Evolutionary conservation across 1,140 invertebrate species (phyloP), one percentile per base, ranked within the genome.

Genomic region (Diprion similis): DNA sequence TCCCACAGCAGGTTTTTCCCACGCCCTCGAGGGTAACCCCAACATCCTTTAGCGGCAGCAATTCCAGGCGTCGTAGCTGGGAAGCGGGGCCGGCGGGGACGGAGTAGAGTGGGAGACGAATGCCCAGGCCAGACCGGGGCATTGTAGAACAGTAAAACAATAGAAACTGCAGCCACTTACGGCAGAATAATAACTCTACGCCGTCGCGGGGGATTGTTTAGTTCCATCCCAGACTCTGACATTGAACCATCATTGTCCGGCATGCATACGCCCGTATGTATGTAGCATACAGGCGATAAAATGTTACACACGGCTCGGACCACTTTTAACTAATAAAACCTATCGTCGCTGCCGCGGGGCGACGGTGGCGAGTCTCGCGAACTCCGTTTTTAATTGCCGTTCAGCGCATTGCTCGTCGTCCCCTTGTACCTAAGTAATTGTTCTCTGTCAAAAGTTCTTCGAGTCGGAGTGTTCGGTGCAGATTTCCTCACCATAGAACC

Each of bases 1-100:
- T 93, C 92, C 92, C 92, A 92, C 91, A 92, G 90, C 90, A 91
- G 90, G 90, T 92, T 92, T 90, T 93, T 92, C 92, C 91, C 92
- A 92, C 92, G 92, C 91, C 92, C 92, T 83, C 90, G 89, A 89
- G 89, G 89, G 89, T 92, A 93, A 92, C 91, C 92, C 91, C 90
- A 89, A 92, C 91, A 92, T 92, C 91, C 91, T 89, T 87, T 87
- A 88, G 85, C 85, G 85, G 87, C 85, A 84, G 84, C 85, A 87
- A 87, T 89, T 86, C 84, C 88, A 83, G 80, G 83, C 80, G 85
- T 85, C 84, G 80, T 82, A 85, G 85, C 85, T 86, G 85, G 70
- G 73, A 71, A 71, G 69, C 18, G 17, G 73, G 17, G 69, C 17
- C n/a, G 51, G 68, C 68, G 51, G 15, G 10, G 71, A 77, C 67